Conservation (phyloP, 1,140 invertebrate genomes). For the Drosophila suzukii region DNA sequence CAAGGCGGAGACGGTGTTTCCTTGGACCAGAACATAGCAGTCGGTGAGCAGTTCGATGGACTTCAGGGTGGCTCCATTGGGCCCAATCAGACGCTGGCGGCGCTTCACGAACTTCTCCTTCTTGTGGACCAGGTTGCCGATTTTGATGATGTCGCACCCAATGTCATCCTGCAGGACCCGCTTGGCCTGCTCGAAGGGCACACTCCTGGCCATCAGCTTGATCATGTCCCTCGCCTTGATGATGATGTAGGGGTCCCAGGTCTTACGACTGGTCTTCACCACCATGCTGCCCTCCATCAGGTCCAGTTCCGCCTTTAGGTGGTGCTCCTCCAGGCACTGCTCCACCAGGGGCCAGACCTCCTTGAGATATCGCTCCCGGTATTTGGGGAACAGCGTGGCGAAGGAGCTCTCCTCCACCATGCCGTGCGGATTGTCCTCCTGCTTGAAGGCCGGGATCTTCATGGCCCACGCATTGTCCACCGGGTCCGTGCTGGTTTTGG, state of each 20-base stretch:
- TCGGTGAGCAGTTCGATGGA: constrained; percentile 99
- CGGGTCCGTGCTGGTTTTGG: constrained; percentile 84
- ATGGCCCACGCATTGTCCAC: constrained; percentile 94
- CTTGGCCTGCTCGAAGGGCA: constrained; percentile 97
- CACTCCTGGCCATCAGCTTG: constrained; percentile 96
- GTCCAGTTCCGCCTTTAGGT: constrained; percentile 96
- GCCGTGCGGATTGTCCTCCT: constrained; percentile 95
- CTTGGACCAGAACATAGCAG: constrained; percentile 99
- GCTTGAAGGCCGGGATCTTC: constrained; percentile 95
- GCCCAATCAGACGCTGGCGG: constrained; percentile 97
- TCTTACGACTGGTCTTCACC: constrained; percentile 97
- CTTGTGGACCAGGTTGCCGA: constrained; percentile 95
- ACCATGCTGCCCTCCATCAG: constrained; percentile 97
- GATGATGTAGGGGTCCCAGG: constrained; percentile 99
- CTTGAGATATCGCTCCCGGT: constrained; percentile 97
- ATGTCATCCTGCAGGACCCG: constrained; percentile 95
- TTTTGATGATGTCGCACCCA: constrained; percentile 98
- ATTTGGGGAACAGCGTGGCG: constrained; percentile 90
- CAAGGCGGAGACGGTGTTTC: constrained; percentile 98
- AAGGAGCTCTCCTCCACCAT: constrained; percentile 89
- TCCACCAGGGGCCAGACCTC: constrained; percentile 98
- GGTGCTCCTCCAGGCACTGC: constrained; percentile 91
- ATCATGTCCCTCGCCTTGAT: constrained; percentile 98
- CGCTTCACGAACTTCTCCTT: constrained; percentile 98
- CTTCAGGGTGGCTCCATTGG: constrained; percentile 98